Evolutionary conservation across 2,888 invertebrate genomes (phyloP).

Genomic region (Linnaemya tessellans): DNA sequence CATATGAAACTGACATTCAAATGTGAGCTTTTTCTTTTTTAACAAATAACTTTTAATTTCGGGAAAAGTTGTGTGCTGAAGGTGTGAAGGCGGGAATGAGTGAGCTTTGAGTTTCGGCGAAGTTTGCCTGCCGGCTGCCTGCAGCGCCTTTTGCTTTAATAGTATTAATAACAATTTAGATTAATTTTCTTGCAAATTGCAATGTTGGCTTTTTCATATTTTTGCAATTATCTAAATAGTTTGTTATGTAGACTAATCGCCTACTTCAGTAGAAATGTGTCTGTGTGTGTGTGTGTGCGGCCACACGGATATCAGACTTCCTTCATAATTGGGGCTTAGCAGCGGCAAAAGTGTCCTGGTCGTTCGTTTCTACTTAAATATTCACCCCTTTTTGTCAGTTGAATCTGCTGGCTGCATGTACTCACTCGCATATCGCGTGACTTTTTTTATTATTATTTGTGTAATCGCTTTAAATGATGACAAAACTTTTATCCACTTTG

Average conservation of each 20-base stretch:
- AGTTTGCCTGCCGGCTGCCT: neutral
- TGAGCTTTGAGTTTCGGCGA: neutral
- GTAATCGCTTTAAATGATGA: conserved; percentile 72
- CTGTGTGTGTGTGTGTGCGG: neutral
- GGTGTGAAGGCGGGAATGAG: conserved; percentile 5
- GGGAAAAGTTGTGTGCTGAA: neutral
- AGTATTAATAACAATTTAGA: conserved; percentile 35
- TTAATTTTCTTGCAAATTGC: conserved; percentile 60
- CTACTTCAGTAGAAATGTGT: conserved; percentile 14
- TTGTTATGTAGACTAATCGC: conserved; percentile 56
- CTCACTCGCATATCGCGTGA: conserved; percentile 66
- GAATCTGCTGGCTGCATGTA: conserved; percentile 16
- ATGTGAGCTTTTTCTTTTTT: neutral
- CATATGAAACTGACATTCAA: neutral
- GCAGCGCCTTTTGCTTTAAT: neutral
- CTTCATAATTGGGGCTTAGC: conserved; percentile 59
- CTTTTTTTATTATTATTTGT: conserved; percentile 47
- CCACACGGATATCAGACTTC: neutral
- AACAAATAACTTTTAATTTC: neutral
- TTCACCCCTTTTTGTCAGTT: conserved; percentile 57
- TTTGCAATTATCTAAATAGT: conserved; percentile 69
- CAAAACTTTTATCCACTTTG: conserved; percentile 71
- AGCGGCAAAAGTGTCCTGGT: conserved; percentile 20
- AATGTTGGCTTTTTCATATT: conserved; percentile 13
- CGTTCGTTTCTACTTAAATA: conserved; percentile 44